These are phyloP conservation scores for Microctenopoma stevenorrisi DNA, from an alignment of 2,797 vertebrate species.

Conservation along the genomic window DNA sequence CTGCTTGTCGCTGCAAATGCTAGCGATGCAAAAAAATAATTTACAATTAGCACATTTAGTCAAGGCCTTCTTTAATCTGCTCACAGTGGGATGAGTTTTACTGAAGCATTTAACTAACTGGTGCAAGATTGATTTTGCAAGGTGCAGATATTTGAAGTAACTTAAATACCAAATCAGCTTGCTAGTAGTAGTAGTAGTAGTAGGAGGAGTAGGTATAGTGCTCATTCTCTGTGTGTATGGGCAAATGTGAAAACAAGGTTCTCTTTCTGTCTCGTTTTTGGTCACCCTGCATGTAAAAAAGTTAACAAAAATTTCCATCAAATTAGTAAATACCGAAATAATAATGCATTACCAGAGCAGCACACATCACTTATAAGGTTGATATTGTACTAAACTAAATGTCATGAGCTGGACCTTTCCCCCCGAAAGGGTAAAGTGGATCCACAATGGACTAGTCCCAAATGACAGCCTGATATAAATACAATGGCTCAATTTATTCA, in stretches of 20 bases:
- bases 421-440: background rate
- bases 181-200: background rate
- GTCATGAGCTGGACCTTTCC: background rate
- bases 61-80: slow-evolving; percentile 14
- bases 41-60: background rate
- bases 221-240: background rate
- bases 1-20: background rate
- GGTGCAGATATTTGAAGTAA: background rate
- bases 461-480: background rate
- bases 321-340: background rate
- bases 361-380: background rate
- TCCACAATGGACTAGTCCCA: background rate
- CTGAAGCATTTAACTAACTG: slow-evolving; percentile 1
- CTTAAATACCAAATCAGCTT: background rate
- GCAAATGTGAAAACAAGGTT: background rate
- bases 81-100: slow-evolving; percentile 6
- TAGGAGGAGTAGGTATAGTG: background rate
- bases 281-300: slow-evolving; percentile 1
- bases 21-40: slow-evolving; percentile 11
- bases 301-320: background rate
- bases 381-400: slow-evolving; percentile 1
- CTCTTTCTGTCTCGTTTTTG: background rate
- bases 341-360: background rate
- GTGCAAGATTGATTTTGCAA: slow-evolving; percentile 1
- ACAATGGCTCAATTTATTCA: background rate